phyloP scores from a whole-genome alignment of 1,140 invertebrate species.

The Platorchestia sp. region DNA sequence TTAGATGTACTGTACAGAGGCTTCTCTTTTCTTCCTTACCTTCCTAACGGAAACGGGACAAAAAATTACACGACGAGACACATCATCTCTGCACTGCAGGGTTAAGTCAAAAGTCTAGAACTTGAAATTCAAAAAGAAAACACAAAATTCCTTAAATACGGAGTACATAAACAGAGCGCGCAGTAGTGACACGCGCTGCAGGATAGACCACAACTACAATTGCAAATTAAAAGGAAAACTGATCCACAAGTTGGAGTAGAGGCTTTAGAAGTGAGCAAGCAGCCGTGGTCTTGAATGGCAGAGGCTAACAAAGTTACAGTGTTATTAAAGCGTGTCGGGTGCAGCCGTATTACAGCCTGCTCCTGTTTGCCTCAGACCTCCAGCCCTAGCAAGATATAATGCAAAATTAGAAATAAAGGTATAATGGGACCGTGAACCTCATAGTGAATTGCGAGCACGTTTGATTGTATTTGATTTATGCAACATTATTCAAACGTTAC shows the following conservation, averaged over 20 bases:
- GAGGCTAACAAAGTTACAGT: neutral
- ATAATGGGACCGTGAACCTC: too few species aligned
- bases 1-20: neutral
- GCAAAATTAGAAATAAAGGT: too few species aligned
- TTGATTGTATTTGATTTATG: too few species aligned
- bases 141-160: neutral
- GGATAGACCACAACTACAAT: neutral
- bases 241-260: neutral
- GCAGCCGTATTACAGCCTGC: neutral
- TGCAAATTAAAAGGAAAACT: neutral
- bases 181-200: too few species aligned
- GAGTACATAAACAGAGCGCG: neutral
- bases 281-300: neutral
- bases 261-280: neutral
- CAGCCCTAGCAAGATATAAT: neutral
- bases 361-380: neutral
- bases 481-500: too few species aligned
- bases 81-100: neutral
- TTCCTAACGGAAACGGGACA: neutral
- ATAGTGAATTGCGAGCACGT: too few species aligned
- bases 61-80: neutral
- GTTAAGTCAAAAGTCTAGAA: neutral
- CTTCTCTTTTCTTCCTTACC: neutral
- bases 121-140: too few species aligned
- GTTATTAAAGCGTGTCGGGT: neutral